These are phyloP conservation scores for Clarias batrachus DNA, from an alignment of 2,113 vertebrate genomes.

Conservation along the genomic window DNA sequence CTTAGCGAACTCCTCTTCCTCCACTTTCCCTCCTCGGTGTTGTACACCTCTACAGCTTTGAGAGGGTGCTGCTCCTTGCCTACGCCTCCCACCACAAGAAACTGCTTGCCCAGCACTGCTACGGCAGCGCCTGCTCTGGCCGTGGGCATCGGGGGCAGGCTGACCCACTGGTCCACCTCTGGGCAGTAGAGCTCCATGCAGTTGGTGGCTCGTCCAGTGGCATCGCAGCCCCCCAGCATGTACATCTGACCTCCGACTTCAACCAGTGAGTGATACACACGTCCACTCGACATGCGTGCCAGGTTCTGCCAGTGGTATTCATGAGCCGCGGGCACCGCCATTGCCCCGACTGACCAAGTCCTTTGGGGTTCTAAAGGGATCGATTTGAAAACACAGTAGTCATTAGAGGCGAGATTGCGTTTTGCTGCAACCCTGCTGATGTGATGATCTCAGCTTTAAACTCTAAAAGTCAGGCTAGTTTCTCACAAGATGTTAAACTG, in stretches of 20 bases:
- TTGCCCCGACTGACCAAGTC: slow-evolving; percentile 56
- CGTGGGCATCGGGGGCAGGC: slow-evolving; percentile 84
- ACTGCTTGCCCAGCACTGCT: slow-evolving; percentile 85
- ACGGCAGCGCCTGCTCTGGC: slow-evolving; percentile 87
- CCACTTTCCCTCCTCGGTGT: slow-evolving; percentile 92
- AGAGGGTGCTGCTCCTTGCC: slow-evolving; percentile 86
- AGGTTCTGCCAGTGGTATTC: slow-evolving; percentile 93
- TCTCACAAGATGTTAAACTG: not conserved
- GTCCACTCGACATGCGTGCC: slow-evolving; percentile 80
- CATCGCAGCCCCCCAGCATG: slow-evolving; percentile 90
- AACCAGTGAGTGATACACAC: slow-evolving; percentile 88
- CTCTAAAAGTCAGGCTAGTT: not conserved
- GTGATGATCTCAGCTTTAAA: not conserved
- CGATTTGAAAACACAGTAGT: not conserved
- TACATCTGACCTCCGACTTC: slow-evolving; percentile 89
- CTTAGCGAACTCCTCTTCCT: slow-evolving; percentile 87
- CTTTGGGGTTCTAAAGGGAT: not conserved
- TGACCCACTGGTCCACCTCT: slow-evolving; percentile 88
- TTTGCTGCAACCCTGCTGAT: not conserved
- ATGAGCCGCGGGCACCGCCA: slow-evolving; percentile 82
- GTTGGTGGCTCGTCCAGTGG: slow-evolving; percentile 80
- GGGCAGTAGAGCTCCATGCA: slow-evolving; percentile 88
- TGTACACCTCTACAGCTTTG: slow-evolving; percentile 91
- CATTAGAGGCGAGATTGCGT: not conserved
- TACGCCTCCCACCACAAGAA: slow-evolving; percentile 91